Conservation (phyloP, 1,140 invertebrate genomes). For the Ceratina australensis region DNA sequence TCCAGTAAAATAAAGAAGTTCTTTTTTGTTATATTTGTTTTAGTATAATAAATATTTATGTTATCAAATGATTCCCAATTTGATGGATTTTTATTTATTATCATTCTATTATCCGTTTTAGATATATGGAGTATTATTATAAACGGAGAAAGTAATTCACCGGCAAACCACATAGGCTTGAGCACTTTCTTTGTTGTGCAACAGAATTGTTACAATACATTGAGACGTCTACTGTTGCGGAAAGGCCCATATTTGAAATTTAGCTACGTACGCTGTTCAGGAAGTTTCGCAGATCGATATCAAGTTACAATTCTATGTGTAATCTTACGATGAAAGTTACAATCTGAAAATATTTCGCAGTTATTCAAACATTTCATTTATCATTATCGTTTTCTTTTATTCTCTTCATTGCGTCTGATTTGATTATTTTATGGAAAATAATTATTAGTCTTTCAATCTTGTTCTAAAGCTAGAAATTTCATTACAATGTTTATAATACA, state of each 20-base stretch:
- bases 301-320: not conserved
- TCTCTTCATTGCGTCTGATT: not conserved
- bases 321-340: not conserved
- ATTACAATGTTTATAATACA: not conserved
- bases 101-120: not conserved
- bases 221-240: not conserved
- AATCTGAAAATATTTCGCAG: not conserved
- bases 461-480: too few species aligned
- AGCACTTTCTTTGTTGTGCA: slow-evolving; percentile 38
- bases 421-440: not conserved
- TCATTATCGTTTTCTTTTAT: not conserved
- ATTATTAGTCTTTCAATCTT: too few species aligned
- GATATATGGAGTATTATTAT: not conserved
- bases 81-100: not conserved
- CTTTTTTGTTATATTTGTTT: too few species aligned
- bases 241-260: slow-evolving; percentile 5
- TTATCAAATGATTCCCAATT: not conserved
- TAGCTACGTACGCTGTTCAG: not conserved
- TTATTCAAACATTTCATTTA: not conserved
- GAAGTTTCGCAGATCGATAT: slow-evolving; percentile 18
- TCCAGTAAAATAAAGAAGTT: too few species aligned
- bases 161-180: slow-evolving; percentile 7
- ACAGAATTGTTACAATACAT: not conserved
- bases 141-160: slow-evolving; percentile 18
- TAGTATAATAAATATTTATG: too few species aligned